Percentiles rank a stretch among this genome's conserved stretches.
Conservation (phyloP, 2,797 vertebrate species). For the Oreochromis mossambicus region DNA sequence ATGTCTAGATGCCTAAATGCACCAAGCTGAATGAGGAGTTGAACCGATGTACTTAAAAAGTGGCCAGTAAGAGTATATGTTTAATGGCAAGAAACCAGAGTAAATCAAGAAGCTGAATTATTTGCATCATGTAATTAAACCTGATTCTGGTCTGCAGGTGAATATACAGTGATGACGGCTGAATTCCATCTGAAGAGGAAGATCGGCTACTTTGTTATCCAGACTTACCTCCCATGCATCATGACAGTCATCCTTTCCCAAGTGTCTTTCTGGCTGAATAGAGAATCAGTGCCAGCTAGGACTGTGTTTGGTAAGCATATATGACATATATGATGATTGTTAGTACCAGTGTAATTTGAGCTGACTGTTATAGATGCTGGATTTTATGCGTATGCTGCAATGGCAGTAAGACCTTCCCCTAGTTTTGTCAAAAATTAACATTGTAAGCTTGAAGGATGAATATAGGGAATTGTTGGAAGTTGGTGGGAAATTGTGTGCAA, state of each 20-base stretch:
- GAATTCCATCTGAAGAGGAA: slow-evolving; percentile 99
- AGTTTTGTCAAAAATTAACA: neutral
- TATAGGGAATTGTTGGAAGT: neutral
- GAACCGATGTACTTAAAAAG: neutral
- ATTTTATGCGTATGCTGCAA: neutral
- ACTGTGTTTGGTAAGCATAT: slow-evolving; percentile 92
- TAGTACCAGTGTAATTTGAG: neutral
- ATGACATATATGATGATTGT: neutral
- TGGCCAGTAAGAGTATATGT: neutral
- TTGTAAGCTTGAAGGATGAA: neutral
- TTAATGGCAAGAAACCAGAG: neutral
- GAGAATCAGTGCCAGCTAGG: slow-evolving; percentile 96
- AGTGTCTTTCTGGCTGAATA: slow-evolving; percentile 98
- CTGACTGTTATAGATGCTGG: neutral
- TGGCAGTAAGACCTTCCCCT: neutral
- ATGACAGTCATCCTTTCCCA: slow-evolving; percentile 99
- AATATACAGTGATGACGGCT: slow-evolving; percentile 99
- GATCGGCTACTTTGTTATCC: slow-evolving; percentile 99
- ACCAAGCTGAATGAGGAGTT: neutral
- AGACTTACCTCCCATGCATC: slow-evolving; percentile 98
- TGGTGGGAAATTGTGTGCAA: neutral
- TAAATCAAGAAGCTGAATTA: neutral
- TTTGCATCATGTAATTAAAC: neutral
- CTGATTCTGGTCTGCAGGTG: slow-evolving; percentile 74
- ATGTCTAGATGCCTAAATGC: neutral